Conservation (phyloP, 2,113 vertebrate species). For the Isurus oxyrinchus region DNA sequence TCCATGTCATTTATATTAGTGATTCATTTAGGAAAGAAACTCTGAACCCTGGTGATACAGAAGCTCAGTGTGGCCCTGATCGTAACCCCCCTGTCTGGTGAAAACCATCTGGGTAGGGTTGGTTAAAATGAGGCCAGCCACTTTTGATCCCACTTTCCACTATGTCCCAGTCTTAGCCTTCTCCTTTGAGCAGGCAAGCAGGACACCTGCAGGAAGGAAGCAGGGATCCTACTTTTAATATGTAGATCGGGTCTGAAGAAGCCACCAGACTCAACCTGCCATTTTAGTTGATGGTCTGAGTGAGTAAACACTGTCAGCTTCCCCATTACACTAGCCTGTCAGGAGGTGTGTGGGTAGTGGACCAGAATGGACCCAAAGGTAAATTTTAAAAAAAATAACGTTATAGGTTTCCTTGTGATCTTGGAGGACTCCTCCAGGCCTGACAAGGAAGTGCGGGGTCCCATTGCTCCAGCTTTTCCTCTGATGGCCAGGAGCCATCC, state of each 20-base stretch:
- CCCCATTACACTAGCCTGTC: background rate
- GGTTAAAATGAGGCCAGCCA: background rate
- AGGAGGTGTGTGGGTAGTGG: background rate
- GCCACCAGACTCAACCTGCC: background rate
- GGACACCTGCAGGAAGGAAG: no score
- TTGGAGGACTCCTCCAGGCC: no score
- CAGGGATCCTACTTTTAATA: no score
- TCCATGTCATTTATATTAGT: background rate
- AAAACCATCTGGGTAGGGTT: no score
- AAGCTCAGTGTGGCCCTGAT: background rate
- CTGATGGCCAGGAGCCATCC: background rate
- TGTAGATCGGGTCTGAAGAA: no score
- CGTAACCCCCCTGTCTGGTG: background rate
- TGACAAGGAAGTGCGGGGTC: background rate
- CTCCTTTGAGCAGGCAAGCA: background rate
- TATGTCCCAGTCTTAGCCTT: background rate
- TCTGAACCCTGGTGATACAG: background rate
- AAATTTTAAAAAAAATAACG: background rate
- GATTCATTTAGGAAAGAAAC: background rate
- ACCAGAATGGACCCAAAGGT: background rate
- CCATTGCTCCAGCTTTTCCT: background rate
- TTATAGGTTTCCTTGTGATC: background rate
- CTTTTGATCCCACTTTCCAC: background rate
- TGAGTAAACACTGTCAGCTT: background rate
- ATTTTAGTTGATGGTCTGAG: background rate